A percentile compares a stretch with the other conserved stretches of the same genome.
phyloP scores from a whole-genome alignment of 2,888 invertebrate genomes.

The Petrolisthes cinctipes region DNA sequence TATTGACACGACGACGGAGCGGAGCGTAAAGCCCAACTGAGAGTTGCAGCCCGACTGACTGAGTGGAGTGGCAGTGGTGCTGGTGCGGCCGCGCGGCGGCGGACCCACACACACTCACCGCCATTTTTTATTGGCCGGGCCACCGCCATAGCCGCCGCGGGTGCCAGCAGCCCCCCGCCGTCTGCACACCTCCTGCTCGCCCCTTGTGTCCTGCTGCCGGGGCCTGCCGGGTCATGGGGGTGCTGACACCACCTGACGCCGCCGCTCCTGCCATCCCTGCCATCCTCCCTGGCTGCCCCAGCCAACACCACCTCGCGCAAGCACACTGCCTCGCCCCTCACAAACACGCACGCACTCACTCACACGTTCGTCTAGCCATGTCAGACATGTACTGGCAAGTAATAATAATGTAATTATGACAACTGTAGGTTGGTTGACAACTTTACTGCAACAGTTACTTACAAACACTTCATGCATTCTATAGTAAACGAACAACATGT shows the following conservation, averaged over 20 bases:
- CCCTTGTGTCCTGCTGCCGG: slow-evolving; percentile 39
- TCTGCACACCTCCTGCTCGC: slow-evolving; percentile 44
- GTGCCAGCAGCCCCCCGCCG: slow-evolving; percentile 55
- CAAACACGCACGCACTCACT: slow-evolving; percentile 32
- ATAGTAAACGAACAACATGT: no score
- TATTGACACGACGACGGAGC: slow-evolving; percentile 25
- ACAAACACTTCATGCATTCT: background rate
- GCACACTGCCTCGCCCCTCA: background rate
- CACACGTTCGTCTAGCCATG: slow-evolving; percentile 28
- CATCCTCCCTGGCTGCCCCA: background rate
- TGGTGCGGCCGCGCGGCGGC: slow-evolving; percentile 31
- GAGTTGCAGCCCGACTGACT: slow-evolving; percentile 49
- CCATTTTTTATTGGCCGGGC: slow-evolving; percentile 60
- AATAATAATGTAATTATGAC: background rate
- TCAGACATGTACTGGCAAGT: slow-evolving; percentile 14
- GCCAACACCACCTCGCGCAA: slow-evolving; percentile 19
- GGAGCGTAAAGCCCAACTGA: slow-evolving; percentile 33
- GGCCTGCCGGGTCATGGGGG: slow-evolving; percentile 39
- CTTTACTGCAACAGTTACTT: background rate
- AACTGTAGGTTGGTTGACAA: background rate
- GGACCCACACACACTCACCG: slow-evolving; percentile 58
- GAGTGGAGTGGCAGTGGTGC: slow-evolving; percentile 25
- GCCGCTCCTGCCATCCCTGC: background rate
- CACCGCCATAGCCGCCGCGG: slow-evolving; percentile 59
- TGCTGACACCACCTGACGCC: slow-evolving; percentile 20